Conservation (phyloP, 2,797 vertebrate genomes). For the Micropoecilia bifurca region DNA sequence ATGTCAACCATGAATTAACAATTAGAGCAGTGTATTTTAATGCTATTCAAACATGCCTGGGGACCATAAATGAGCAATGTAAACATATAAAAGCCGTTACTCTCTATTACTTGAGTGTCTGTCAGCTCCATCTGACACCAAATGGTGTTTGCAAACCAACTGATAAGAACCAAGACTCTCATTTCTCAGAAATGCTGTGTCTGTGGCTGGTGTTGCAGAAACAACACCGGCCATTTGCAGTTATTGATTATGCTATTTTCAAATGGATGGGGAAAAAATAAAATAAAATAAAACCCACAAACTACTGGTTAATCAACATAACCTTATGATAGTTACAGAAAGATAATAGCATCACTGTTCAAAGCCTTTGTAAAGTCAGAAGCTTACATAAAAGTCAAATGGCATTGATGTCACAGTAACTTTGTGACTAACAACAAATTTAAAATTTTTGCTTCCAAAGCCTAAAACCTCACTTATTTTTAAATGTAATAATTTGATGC, state of each 20-base stretch:
- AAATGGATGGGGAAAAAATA: background rate
- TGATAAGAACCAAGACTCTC: background rate
- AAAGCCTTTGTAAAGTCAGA: background rate
- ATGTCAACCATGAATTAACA: background rate
- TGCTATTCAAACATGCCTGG: constrained; percentile 6
- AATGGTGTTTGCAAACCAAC: constrained; percentile 17
- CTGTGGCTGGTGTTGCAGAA: background rate
- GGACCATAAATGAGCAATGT: background rate
- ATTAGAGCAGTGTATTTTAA: background rate
- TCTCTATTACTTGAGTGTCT: constrained; percentile 1
- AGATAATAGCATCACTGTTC: background rate
- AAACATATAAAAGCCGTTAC: constrained; percentile 1
- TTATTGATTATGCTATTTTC: constrained; percentile 1
- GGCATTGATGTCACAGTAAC: background rate
- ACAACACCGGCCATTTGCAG: background rate
- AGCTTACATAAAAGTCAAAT: background rate
- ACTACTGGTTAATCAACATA: background rate
- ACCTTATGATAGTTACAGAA: background rate
- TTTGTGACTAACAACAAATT: too few relatives aligned
- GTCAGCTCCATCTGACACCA: background rate
- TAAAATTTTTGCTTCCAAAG: background rate
- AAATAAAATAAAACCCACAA: background rate
- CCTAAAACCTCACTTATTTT: background rate
- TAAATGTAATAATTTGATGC: background rate
- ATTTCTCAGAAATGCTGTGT: background rate